These are phyloP conservation scores for Brachyrhaphis roseni DNA, from an alignment of 2,797 vertebrate genomes.

Conservation along the genomic window DNA sequence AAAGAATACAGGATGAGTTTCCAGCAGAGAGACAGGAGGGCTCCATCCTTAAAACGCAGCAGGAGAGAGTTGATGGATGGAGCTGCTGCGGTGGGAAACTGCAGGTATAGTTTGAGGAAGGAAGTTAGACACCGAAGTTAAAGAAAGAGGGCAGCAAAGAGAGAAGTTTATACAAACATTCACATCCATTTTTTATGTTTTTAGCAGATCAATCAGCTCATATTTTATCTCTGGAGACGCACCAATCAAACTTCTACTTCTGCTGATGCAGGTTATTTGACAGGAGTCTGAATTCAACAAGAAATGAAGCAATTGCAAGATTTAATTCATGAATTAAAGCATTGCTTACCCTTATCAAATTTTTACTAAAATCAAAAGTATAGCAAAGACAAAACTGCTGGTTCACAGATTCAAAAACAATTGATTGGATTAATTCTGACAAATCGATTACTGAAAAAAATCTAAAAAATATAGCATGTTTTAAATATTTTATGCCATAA, in stretches of 20 bases:
- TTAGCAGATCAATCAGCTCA: background rate
- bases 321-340: background rate
- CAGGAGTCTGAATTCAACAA: background rate
- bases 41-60: slow-evolving; percentile 1
- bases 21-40: background rate
- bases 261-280: background rate
- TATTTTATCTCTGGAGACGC: background rate
- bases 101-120: background rate
- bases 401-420: background rate
- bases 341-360: background rate
- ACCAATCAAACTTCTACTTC: background rate
- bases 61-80: background rate
- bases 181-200: background rate
- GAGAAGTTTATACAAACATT: background rate
- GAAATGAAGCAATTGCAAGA: background rate
- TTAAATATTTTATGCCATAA: background rate
- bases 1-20: slow-evolving; percentile 6
- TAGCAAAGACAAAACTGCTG: background rate
- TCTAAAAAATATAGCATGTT: background rate
- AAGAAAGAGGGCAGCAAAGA: background rate
- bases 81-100: slow-evolving; percentile 4
- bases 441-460: background rate
- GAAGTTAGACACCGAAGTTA: background rate
- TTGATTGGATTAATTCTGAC: too few species aligned
- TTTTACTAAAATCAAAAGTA: background rate